Conservation (phyloP, 2,113 vertebrate genomes). For the Neomonachus schauinslandi region DNA sequence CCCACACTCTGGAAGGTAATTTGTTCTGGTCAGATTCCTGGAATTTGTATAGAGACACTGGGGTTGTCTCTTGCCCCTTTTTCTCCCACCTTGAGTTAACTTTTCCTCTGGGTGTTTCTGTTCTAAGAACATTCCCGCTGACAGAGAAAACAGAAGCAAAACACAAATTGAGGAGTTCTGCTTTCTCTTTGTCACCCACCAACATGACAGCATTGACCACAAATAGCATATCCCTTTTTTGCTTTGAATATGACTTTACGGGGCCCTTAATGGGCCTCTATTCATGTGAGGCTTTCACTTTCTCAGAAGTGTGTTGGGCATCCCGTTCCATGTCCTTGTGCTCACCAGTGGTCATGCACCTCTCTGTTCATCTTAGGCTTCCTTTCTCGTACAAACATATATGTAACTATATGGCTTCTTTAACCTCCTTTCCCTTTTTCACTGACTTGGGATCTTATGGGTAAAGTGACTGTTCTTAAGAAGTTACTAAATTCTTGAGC, state of each 20-base stretch:
- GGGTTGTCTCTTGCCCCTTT: neutral
- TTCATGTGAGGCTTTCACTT: conserved; percentile 58
- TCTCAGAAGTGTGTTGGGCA: conserved; percentile 13
- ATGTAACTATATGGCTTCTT: neutral
- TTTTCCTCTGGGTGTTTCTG: conserved; percentile 1
- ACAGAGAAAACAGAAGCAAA: conserved; percentile 71
- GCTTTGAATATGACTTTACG: conserved; percentile 58
- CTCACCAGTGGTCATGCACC: neutral
- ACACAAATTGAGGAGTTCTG: conserved; percentile 60
- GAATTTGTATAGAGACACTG: neutral
- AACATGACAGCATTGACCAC: conserved; percentile 66
- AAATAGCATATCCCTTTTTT: conserved; percentile 44
- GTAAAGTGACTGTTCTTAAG: neutral
- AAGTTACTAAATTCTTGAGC: neutral
- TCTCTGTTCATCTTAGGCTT: neutral
- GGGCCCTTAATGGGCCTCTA: neutral
- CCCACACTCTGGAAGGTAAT: neutral
- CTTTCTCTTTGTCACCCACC: conserved; percentile 65
- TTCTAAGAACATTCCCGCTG: conserved; percentile 50
- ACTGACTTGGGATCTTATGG: neutral
- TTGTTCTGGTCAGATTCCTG: neutral
- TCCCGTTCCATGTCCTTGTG: neutral
- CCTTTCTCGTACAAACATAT: neutral
- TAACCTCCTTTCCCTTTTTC: neutral
- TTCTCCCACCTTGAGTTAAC: neutral